Base-by-base conservation (phyloP, 2,797 vertebrate species). In the Mastacembelus armatus region DNA sequence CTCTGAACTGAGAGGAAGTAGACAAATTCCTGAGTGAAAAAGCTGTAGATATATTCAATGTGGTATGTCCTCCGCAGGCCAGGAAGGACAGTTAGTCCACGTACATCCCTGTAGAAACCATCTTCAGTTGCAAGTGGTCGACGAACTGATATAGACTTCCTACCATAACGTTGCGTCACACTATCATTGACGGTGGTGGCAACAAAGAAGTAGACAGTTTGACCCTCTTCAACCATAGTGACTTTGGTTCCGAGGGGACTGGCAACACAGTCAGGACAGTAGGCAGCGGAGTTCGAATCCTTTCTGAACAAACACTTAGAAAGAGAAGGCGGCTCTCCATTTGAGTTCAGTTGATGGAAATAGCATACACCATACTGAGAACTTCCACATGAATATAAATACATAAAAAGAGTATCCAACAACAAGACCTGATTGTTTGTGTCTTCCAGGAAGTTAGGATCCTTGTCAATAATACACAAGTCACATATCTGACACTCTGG, bases 1-100 rank as follows among this genome's bases (percentile, higher is more conserved):
- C 87, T 93, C 78, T 99, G 98, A 29, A 99, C 96, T 0, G 85
- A 96, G 55, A 99, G 84, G 85, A 99, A 96, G 83, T 96, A 99
- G 71, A 98, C 95, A 1, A 95, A 94, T 75, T 94, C 86, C 44
- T 91, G 76, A 0, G 93, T 83, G 0, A 73, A 75, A 40, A 99
- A 99, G 72, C 95, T 97, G 88, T 98, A 93, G 57, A 98, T 78
- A 0, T 99, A 99, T 32, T 92, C 85, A 16, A 99, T 96, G 33
- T 85, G 91, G 85, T 98, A 98, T 0, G 90, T 91, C 75, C 92
- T 80, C 1, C 80, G 90, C 55, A 96, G 86, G 0, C 50, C 74
- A 0, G 96, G 95, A 50, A 95, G 89, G 44, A 99, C 97, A 0
- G 95, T 97, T 71, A 99, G 88, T 2, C 94, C 85, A 0, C 92